Percentiles rank a stretch among this genome's conserved stretches.
Evolutionary conservation across 2,113 vertebrate genomes (phyloP).

Genomic region (Corythoichthys haematopterus): DNA sequence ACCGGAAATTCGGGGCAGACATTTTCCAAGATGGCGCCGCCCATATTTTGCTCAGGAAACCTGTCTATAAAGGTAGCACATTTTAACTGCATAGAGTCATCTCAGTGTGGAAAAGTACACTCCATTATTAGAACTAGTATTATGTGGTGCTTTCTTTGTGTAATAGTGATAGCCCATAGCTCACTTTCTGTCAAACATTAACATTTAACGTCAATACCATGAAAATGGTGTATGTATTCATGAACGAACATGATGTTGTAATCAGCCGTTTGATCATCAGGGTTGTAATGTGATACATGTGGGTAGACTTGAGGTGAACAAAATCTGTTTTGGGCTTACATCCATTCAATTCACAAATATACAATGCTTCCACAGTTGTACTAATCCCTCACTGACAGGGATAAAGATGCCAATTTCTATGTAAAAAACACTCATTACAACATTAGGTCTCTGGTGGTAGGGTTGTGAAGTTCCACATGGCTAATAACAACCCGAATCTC

Average conservation of each 20-base stretch:
- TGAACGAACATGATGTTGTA: background rate
- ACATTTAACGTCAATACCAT: background rate
- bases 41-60: too few relatives aligned
- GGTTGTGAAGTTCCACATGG: constrained; percentile 58
- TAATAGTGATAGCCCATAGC: background rate
- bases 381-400: constrained; percentile 55
- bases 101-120: too few relatives aligned
- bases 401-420: constrained; percentile 64
- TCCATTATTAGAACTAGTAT: background rate
- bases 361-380: constrained; percentile 25
- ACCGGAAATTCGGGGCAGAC: too few relatives aligned
- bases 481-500: constrained; percentile 63
- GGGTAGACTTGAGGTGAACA: background rate
- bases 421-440: constrained; percentile 63
- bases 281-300: background rate
- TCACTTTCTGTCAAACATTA: background rate
- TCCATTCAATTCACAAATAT: constrained; percentile 26
- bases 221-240: background rate
- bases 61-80: too few relatives aligned
- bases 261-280: background rate
- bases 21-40: too few relatives aligned
- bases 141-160: background rate
- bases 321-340: constrained; percentile 3
- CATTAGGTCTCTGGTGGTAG: constrained; percentile 49
- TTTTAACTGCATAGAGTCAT: too few relatives aligned